Evolutionary conservation across 2,797 vertebrate genomes (phyloP).

Genomic region (Novumbra hubbsi): DNA sequence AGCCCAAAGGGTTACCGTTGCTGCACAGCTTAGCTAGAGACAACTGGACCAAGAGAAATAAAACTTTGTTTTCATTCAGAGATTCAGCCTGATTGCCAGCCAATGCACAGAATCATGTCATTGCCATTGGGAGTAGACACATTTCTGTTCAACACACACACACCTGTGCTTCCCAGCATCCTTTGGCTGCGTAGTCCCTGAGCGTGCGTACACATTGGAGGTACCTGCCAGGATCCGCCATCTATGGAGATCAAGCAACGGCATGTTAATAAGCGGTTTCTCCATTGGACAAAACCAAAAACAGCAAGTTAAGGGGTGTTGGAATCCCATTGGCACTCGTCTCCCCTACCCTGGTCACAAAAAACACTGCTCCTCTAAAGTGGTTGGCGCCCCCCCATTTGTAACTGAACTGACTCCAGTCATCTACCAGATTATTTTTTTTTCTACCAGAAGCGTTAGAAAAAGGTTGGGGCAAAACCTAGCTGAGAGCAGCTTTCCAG

Average conservation of each 20-base stretch:
- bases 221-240: constrained; percentile 88
- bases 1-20: constrained; percentile 79
- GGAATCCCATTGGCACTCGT: background rate
- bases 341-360: too few species aligned
- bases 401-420: background rate
- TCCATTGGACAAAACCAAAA: background rate
- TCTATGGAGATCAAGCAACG: constrained; percentile 62
- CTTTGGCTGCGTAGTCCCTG: constrained; percentile 90
- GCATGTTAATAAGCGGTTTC: background rate
- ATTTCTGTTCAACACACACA: constrained; percentile 14
- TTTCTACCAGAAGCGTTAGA: too few species aligned
- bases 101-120: too few species aligned
- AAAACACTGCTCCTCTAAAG: too few species aligned
- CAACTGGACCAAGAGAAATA: constrained; percentile 65
- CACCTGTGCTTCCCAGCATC: constrained; percentile 98
- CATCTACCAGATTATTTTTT: too few species aligned
- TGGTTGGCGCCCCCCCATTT: background rate
- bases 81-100: too few species aligned
- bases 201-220: constrained; percentile 91
- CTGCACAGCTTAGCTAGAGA: constrained; percentile 89
- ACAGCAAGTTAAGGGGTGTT: background rate
- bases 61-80: too few species aligned
- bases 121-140: too few species aligned
- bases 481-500: too few species aligned
- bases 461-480: too few species aligned